phyloP scores from a whole-genome alignment of 2,113 vertebrate species.

The Sphyrna mokarran region DNA sequence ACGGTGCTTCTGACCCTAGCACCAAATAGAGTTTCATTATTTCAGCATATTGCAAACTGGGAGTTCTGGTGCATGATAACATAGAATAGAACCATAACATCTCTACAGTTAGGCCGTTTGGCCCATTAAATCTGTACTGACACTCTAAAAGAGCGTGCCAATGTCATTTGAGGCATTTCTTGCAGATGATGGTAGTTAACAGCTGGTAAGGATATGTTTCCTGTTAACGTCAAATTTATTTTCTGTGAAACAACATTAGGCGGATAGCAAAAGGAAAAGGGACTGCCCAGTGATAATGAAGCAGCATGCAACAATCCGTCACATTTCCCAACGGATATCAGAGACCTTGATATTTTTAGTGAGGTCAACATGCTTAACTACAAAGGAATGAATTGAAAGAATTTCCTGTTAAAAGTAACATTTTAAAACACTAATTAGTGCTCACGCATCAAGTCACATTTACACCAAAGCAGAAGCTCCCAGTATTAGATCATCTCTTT shows the following conservation, averaged over 20 bases:
- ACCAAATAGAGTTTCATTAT: neutral
- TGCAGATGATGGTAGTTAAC: conserved; percentile 14
- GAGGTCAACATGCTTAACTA: conserved; percentile 7
- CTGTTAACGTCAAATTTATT: conserved; percentile 15
- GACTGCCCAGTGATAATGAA: conserved; percentile 11
- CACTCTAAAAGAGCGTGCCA: no score
- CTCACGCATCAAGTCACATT: neutral
- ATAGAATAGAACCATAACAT: no score
- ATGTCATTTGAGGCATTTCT: neutral
- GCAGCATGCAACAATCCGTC: conserved; percentile 7
- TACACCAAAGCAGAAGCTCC: neutral
- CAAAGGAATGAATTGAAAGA: conserved; percentile 22
- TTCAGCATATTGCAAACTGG: neutral
- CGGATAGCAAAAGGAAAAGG: conserved; percentile 21
- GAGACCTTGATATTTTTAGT: conserved; percentile 29
- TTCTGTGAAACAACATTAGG: neutral
- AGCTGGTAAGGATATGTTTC: conserved; percentile 31
- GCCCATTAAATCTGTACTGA: no score
- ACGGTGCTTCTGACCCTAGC: neutral
- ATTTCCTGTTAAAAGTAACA: conserved; percentile 31
- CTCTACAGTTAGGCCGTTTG: no score
- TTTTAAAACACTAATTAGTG: conserved; percentile 18
- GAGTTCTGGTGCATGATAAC: neutral
- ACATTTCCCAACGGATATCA: conserved; percentile 29
- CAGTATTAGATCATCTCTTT: neutral